Percentiles rank a stretch among this genome's conserved stretches.
These are phyloP conservation scores for Harpalus rufipes DNA, from an alignment of 2,888 invertebrate genomes.

Conservation along the genomic window DNA sequence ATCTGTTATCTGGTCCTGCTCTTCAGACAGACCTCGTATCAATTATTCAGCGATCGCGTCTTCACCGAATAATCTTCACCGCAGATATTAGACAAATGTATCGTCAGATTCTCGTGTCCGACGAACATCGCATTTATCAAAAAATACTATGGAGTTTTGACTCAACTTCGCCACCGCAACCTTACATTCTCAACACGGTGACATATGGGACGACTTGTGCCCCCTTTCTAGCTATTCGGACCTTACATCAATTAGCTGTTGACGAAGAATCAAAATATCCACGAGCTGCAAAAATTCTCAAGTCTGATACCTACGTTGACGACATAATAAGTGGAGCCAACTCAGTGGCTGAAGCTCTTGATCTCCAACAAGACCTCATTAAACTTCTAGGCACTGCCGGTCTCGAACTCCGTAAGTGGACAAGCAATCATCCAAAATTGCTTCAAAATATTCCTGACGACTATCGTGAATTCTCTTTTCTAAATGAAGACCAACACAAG, in stretches of 20 bases:
- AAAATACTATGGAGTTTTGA: constrained; percentile 46
- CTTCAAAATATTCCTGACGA: constrained; percentile 12
- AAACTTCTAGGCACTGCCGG: not conserved
- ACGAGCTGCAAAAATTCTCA: too few relatives aligned
- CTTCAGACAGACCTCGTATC: constrained; percentile 54
- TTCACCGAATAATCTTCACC: constrained; percentile 41
- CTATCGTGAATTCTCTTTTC: constrained; percentile 8
- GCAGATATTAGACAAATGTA: constrained; percentile 66
- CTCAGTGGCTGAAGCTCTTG: constrained; percentile 1
- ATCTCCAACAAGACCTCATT: not conserved
- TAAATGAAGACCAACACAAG: constrained; percentile 10
- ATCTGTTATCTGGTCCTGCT: constrained; percentile 56
- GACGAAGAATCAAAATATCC: too few relatives aligned
- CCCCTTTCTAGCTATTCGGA: too few relatives aligned
- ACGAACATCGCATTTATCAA: constrained; percentile 52
- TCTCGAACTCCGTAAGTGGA: constrained; percentile 8
- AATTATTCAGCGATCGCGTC: constrained; percentile 50
- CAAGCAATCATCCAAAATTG: not conserved
- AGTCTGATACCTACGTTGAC: too few relatives aligned
- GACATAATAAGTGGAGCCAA: too few relatives aligned
- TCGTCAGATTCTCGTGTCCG: constrained; percentile 50
- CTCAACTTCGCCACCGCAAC: constrained; percentile 2
- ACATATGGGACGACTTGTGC: too few relatives aligned
- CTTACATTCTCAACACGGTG: too few relatives aligned
- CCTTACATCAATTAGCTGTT: too few relatives aligned